Base-by-base conservation (phyloP, 2,113 vertebrate species). In the Elephantulus edwardii region DNA sequence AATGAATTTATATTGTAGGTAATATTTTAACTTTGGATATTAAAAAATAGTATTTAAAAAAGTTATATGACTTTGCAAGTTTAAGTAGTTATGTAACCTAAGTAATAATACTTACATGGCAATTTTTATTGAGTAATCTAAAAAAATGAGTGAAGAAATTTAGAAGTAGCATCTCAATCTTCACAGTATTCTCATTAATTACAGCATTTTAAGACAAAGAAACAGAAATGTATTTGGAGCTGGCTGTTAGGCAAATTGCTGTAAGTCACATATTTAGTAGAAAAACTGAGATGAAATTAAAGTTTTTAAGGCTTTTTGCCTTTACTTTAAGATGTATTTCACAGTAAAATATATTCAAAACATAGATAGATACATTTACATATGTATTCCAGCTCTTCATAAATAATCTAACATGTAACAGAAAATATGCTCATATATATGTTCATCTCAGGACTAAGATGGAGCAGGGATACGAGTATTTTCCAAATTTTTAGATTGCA, bases 301-400 rank as follows among this genome's bases (percentile, higher is more conserved):
- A 17, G 2, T 0, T 44, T 91, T 91, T 81, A n/a, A n/a, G n/a
- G n/a, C n/a, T n/a, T n/a, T n/a, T n/a, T n/a, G 11, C 84, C 54
- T 9, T 72, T n/a, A 72, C 28, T 87, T 87, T 81, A 28, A 88
- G 72, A 88, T 60, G 40, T 44, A 8, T 71, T 76, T 72, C 33
- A 90, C 3, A 64, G 60, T 33, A 64, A 64, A 77, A 38, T 71
- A 88, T n/a, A n/a, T n/a, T n/a, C n/a, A 89, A 84, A 87, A 91
- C 3, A 50, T 70, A 86, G 46, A 60, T 24, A 82, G 17, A 46
- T n/a, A n/a, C 52, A 48, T 88, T 17, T 85, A 90, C 80, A 22
- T 38, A 11, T 0, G 38, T 66, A 75, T 38, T 8, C 72, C 52
- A 80, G 42, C 16, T 6, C 22, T 19, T 16, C 54, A 56, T 56